Conservation (phyloP, 2,888 invertebrate species). For the Agapostemon virescens region DNA sequence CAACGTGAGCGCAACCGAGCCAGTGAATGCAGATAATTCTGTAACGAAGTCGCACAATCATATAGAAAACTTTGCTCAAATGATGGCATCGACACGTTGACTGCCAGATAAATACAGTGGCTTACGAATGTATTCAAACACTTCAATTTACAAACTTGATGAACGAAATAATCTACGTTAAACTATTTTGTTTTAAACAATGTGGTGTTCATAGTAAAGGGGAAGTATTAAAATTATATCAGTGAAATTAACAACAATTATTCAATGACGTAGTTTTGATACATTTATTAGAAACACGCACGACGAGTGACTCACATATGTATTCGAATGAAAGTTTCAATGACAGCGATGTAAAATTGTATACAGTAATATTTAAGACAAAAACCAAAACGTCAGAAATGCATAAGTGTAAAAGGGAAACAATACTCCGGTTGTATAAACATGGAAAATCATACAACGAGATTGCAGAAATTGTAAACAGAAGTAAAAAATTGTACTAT, state of each 20-base stretch:
- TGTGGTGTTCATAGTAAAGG: no score
- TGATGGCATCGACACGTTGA: conserved; percentile 29
- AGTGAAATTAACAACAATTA: no score
- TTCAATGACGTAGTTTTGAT: no score
- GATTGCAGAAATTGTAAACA: not conserved
- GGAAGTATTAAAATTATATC: no score
- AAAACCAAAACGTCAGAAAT: not conserved
- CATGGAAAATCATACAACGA: not conserved
- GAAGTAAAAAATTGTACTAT: no score
- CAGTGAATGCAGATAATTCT: conserved; percentile 36
- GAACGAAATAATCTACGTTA: no score
- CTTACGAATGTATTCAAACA: no score
- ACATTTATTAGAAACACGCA: no score
- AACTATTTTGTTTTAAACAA: no score
- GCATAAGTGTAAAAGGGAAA: not conserved
- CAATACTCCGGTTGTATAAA: not conserved
- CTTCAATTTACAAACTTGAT: no score
- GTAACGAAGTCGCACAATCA: conserved; percentile 27
- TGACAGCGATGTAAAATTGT: not conserved
- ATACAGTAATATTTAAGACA: not conserved
- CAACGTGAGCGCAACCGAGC: conserved; percentile 53
- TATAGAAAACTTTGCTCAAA: conserved; percentile 28
- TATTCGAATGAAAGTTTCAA: no score
- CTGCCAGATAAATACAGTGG: not conserved
- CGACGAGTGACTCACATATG: no score